Evolutionary conservation across 2,113 vertebrate genomes (phyloP).

Genomic region (Corvus cornix): DNA sequence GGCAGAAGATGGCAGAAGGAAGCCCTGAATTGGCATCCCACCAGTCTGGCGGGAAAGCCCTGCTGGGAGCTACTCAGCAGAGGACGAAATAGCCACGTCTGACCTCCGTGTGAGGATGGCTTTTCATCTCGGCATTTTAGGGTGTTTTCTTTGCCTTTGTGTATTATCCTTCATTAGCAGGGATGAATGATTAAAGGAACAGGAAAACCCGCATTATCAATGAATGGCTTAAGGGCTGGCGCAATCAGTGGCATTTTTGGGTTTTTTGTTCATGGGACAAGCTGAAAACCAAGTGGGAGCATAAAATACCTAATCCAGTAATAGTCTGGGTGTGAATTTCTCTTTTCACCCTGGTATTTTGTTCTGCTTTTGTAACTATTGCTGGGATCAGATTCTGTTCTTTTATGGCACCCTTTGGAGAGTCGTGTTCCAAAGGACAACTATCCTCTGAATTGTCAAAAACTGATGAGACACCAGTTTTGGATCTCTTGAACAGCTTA

Average conservation of each 20-base stretch:
- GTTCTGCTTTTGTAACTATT: background rate
- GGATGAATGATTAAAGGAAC: background rate
- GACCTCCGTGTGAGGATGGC: background rate
- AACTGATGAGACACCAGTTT: background rate
- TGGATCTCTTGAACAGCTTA: background rate
- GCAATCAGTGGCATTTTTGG: rapidly evolving
- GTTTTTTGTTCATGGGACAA: background rate
- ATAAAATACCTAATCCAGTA: background rate
- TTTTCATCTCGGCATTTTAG: background rate
- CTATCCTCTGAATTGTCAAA: background rate
- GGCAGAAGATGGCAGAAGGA: conserved; percentile 53
- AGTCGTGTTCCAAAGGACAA: background rate
- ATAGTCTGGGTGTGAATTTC: background rate
- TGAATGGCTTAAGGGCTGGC: background rate
- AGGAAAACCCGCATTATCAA: rapidly evolving
- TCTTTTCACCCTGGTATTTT: background rate
- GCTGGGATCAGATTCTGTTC: background rate
- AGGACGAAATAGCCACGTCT: background rate
- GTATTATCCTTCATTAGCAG: background rate
- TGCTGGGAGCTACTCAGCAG: background rate
- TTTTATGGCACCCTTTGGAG: background rate
- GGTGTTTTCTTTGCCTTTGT: background rate
- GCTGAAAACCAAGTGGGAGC: background rate
- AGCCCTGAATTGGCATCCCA: background rate
- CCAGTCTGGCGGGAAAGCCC: background rate